Conservation (phyloP, 2,113 vertebrate species). For the Lepisosteus oculatus region DNA sequence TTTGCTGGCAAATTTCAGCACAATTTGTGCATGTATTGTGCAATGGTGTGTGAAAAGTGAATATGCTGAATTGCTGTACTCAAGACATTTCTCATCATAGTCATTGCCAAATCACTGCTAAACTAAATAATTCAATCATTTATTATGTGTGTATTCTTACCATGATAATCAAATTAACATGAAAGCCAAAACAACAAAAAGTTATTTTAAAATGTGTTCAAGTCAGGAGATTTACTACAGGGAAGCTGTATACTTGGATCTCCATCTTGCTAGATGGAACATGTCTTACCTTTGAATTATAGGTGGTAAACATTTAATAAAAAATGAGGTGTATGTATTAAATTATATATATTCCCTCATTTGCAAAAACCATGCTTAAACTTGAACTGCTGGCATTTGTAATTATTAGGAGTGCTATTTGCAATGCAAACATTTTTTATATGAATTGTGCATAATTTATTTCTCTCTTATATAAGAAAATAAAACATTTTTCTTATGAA, state of each 20-base stretch:
- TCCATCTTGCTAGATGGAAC: neutral
- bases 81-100: constrained; percentile 66
- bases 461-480: too few relatives aligned
- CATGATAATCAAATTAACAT: constrained; percentile 50
- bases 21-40: constrained; percentile 77
- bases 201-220: constrained; percentile 44
- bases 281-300: neutral
- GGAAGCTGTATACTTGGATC: constrained; percentile 58
- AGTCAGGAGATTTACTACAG: constrained; percentile 54
- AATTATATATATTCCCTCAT: neutral
- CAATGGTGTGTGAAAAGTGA: constrained; percentile 74
- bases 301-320: neutral
- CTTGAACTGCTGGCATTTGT: too few relatives aligned
- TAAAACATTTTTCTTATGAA: too few relatives aligned
- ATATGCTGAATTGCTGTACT: constrained; percentile 57
- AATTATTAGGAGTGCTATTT: too few relatives aligned
- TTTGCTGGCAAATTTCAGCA: constrained; percentile 49
- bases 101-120: constrained; percentile 66
- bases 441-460: too few relatives aligned
- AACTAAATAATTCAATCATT: constrained; percentile 76
- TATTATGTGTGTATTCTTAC: constrained; percentile 50
- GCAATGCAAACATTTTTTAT: too few relatives aligned
- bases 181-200: constrained; percentile 40
- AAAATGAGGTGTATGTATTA: neutral
- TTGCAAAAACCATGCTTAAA: neutral